A percentile compares a stretch with the other conserved stretches of the same genome.
Evolutionary conservation across 1,140 invertebrate species (phyloP).

Genomic region (Micrasema minimum): DNA sequence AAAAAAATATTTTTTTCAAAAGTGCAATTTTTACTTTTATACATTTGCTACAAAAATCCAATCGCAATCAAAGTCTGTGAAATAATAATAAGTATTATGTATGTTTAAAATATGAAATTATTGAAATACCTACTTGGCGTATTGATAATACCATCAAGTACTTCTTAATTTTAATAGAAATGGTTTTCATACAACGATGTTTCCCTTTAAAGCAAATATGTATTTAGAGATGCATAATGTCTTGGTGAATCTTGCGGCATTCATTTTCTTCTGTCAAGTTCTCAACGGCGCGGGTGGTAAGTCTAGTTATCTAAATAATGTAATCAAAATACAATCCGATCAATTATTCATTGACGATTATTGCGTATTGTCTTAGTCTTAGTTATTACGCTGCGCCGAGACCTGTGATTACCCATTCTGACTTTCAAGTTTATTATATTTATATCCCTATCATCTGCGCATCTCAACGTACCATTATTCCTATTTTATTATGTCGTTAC

Average conservation of each 20-base stretch:
- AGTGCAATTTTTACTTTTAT: neutral
- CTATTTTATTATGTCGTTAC: neutral
- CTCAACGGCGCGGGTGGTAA: slow-evolving; percentile 27
- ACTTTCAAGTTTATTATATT: neutral
- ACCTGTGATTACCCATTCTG: neutral
- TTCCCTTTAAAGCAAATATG: slow-evolving; percentile 11
- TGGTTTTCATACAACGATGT: slow-evolving; percentile 1
- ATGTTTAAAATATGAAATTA: neutral
- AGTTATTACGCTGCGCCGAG: neutral
- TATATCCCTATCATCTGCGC: neutral
- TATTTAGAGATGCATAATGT: slow-evolving; percentile 25
- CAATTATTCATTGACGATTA: neutral
- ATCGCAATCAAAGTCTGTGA: neutral
- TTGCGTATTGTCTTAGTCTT: neutral
- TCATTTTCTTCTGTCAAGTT: slow-evolving; percentile 21
- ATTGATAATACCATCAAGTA: neutral
- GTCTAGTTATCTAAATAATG: neutral
- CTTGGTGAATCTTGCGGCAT: slow-evolving; percentile 8
- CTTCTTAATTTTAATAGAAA: slow-evolving; percentile 24
- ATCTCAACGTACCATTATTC: neutral
- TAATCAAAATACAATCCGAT: neutral
- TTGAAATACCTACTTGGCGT: neutral
- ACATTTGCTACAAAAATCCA: too few relatives aligned
- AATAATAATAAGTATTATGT: neutral
- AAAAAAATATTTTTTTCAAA: neutral